phyloP scores from a whole-genome alignment of 2,113 vertebrate species.

The Sylvietta virens region DNA sequence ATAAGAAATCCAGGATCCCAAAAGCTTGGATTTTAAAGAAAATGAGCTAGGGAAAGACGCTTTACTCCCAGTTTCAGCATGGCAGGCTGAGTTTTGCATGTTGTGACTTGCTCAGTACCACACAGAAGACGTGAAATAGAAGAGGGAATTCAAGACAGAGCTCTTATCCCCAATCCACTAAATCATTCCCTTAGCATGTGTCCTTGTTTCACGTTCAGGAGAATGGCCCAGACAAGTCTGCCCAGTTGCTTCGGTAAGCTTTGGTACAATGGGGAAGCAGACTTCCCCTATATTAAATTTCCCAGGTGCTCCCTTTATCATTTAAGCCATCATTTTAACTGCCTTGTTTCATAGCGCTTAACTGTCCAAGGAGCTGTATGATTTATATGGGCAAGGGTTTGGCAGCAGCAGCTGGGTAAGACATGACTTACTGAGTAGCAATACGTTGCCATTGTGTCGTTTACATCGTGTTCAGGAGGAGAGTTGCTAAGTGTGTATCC shows the following conservation, averaged over 20 bases:
- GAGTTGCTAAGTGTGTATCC: neutral
- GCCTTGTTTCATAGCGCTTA: constrained; percentile 42
- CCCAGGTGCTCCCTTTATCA: constrained; percentile 43
- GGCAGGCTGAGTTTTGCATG: constrained; percentile 6
- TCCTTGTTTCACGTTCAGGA: neutral
- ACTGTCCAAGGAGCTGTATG: constrained; percentile 39
- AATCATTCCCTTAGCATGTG: constrained; percentile 27
- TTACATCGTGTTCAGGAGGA: neutral
- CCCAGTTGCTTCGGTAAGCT: constrained; percentile 33
- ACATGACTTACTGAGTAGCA: neutral
- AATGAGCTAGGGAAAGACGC: neutral
- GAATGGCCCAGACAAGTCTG: constrained; percentile 59
- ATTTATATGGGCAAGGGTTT: constrained; percentile 55
- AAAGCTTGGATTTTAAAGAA: neutral
- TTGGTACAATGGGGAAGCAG: constrained; percentile 49
- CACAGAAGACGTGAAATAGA: neutral
- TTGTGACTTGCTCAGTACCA: constrained; percentile 19
- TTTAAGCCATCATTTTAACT: constrained; percentile 45
- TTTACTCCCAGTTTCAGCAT: neutral
- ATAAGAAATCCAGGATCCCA: neutral
- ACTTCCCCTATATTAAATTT: constrained; percentile 63
- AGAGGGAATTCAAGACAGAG: constrained; percentile 35
- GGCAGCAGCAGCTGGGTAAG: constrained; percentile 10
- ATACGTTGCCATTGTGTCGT: neutral
- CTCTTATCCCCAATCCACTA: constrained; percentile 18